Evolutionary conservation across 2,797 vertebrate genomes (phyloP), one percentile per base, ranked within the genome.

Genomic region (Danio kyathit): DNA sequence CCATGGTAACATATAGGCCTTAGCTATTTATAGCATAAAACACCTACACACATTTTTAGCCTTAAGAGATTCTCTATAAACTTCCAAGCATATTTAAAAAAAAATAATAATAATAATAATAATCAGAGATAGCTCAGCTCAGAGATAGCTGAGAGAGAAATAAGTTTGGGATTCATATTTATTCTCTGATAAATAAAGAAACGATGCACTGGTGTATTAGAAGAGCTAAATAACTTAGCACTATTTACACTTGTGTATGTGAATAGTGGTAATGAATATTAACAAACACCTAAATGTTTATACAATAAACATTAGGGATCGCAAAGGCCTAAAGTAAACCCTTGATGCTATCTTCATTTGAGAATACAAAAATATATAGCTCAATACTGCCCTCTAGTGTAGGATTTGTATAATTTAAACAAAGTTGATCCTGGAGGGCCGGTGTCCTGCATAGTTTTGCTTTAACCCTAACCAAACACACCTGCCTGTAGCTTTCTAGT

Each of bases 1-100:
- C 90, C 87, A 91, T 90, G 89, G 90, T 90, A 92, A 92, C 91
- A 60, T 74, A 82, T 72, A 72, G 57, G 76, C 29, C 16, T 6
- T 70, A 65, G 83, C 82, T 63, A 38, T 12, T 69, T 49, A 77
- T 83, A 82, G 78, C 79, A 65, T 85, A 65, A 71, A 75, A 90
- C 85, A 87, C 86, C 82, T 71, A 89, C 84, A 82, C 57, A 82
- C 81, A 57, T 69, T 41, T 81, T 13, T 14, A 81, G 46, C 74
- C 48, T 75, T 59, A 61, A 57, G 40, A 71, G 14, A 59, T 83
- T 72, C 41, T 57, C 29, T 71, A 17, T 54, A 54, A n/a, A 41
- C 12, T 54, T 49, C 10, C 49, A 54, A 41, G 38, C 11, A 41
- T 13, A 71, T 41, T 54, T n/a, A n/a, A n/a, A n/a, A 69, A 51